A percentile compares a stretch with the other conserved stretches of the same genome.
These are phyloP conservation scores for Tapirus indicus DNA, from an alignment of 2,797 vertebrate genomes.

Conservation along the genomic window DNA sequence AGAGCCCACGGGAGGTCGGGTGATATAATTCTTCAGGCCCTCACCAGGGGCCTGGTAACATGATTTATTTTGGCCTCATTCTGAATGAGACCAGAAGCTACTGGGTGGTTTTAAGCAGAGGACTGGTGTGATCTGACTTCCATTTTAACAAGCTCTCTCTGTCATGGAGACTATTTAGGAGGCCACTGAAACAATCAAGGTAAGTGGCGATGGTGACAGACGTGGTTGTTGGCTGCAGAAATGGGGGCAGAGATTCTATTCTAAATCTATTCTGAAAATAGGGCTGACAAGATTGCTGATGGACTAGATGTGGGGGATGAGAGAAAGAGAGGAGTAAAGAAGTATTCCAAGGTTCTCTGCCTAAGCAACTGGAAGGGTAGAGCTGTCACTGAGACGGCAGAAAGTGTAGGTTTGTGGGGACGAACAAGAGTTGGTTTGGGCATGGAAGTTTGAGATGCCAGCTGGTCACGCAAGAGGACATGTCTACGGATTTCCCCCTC, in stretches of 20 bases:
- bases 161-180: background rate
- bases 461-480: background rate
- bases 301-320: too few relatives aligned
- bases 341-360: background rate
- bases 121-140: background rate
- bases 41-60: background rate
- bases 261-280: background rate
- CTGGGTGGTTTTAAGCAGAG: fast-evolving
- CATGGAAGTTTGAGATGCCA: background rate
- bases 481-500: background rate
- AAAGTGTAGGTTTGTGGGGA: fast-evolving
- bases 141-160: background rate
- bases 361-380: background rate
- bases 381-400: background rate
- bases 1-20: background rate
- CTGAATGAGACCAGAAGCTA: background rate
- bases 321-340: background rate
- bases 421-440: too few relatives aligned
- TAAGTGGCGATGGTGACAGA: background rate
- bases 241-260: background rate
- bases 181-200: background rate
- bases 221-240: background rate
- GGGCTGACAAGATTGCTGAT: background rate
- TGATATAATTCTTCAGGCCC: too few relatives aligned
- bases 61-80: background rate